Evolutionary conservation across 2,888 invertebrate species (phyloP).

Genomic region (Crocallis elinguaria): DNA sequence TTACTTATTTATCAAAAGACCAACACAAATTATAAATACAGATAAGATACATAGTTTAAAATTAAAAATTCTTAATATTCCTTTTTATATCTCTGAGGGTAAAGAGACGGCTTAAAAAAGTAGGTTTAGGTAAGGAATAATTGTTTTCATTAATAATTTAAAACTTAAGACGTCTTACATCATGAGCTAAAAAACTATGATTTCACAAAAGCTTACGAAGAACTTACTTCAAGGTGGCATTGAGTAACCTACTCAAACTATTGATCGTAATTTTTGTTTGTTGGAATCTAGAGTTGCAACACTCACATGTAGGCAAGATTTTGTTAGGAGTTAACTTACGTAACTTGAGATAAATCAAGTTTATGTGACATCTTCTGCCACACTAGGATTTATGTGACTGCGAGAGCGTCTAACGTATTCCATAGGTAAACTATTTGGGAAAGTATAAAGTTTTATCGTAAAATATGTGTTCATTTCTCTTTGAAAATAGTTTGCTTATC

Average conservation of each 20-base stretch:
- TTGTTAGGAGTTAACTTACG: conserved; percentile 73
- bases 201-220: background rate
- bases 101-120: too few relatives aligned
- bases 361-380: conserved; percentile 79
- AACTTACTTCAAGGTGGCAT: conserved; percentile 8
- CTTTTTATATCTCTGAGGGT: too few relatives aligned
- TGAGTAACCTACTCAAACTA: conserved; percentile 10
- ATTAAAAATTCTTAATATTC: too few relatives aligned
- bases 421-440: conserved; percentile 48
- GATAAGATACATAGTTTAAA: too few relatives aligned
- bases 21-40: too few relatives aligned
- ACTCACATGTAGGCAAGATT: conserved; percentile 57
- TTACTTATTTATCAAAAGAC: too few relatives aligned
- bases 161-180: too few relatives aligned
- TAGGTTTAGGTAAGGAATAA: too few relatives aligned
- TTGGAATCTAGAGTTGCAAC: conserved; percentile 49
- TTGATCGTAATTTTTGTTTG: conserved; percentile 31
- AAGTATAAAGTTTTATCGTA: conserved; percentile 51
- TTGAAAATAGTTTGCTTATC: conserved; percentile 19
- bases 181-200: background rate
- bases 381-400: conserved; percentile 73
- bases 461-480: conserved; percentile 43
- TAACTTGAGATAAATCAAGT: conserved; percentile 80
- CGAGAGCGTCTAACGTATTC: conserved; percentile 67
- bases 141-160: too few relatives aligned